These are phyloP conservation scores for Lycorma delicatula DNA, from an alignment of 1,140 invertebrate species.

Conservation along the genomic window DNA sequence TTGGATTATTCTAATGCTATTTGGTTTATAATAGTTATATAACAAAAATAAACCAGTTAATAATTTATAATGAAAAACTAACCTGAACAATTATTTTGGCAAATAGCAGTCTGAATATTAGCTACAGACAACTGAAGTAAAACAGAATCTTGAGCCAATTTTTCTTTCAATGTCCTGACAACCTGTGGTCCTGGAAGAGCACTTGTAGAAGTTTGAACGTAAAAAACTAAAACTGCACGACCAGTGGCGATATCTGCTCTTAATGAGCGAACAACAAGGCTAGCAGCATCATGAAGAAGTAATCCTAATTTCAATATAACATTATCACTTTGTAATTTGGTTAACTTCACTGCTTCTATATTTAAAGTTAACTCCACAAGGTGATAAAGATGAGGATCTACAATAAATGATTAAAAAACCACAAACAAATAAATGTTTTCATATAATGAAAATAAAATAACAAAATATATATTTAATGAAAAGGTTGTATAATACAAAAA, in stretches of 20 bases:
- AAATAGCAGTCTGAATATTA: conserved; percentile 69
- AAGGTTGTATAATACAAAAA: too few species aligned
- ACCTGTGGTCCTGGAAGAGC: conserved; percentile 47
- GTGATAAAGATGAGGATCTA: conserved; percentile 61
- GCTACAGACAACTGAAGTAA: conserved; percentile 65
- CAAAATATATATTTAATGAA: too few species aligned
- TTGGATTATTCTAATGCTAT: too few species aligned
- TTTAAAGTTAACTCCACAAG: conserved; percentile 73
- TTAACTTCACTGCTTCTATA: conserved; percentile 52
- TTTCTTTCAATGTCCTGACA: conserved; percentile 52
- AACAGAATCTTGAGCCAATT: conserved; percentile 57
- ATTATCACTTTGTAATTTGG: conserved; percentile 62
- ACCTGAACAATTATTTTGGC: conserved; percentile 88
- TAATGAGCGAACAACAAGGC: conserved; percentile 52
- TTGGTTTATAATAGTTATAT: too few species aligned
- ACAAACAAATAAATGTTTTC: too few species aligned
- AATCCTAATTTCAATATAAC: conserved; percentile 66
- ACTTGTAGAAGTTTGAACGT: conserved; percentile 44
- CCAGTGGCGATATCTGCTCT: conserved; percentile 50
- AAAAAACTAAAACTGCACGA: conserved; percentile 51
- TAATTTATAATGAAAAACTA: conserved; percentile 17
- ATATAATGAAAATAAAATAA: too few species aligned
- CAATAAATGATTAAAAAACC: too few species aligned
- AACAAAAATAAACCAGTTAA: too few species aligned
- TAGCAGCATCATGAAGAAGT: conserved; percentile 57